These are phyloP conservation scores for Drosophila percnosoma DNA, from an alignment of 2,888 invertebrate species.

Conservation along the genomic window DNA sequence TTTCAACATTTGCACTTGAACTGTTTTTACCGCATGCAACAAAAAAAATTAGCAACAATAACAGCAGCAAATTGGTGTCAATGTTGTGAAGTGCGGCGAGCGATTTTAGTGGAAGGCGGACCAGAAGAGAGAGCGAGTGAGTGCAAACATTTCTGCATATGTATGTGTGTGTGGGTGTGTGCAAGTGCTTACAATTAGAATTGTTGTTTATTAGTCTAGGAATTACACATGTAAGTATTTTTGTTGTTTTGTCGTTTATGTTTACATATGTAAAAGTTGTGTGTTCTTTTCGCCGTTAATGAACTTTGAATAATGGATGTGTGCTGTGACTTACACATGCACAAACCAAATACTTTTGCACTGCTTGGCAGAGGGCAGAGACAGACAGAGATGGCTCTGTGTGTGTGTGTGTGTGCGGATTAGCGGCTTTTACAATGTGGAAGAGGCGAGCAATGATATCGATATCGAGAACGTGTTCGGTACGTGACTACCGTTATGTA, in stretches of 20 bases:
- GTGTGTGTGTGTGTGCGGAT: conserved; percentile 32
- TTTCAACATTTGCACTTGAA: conserved; percentile 58
- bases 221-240: conserved; percentile 57
- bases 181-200: conserved; percentile 63
- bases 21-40: conserved; percentile 52
- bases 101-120: conserved; percentile 7
- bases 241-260: conserved; percentile 24
- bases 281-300: conserved; percentile 45
- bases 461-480: conserved; percentile 49
- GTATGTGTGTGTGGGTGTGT: conserved; percentile 13
- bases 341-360: conserved; percentile 53
- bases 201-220: conserved; percentile 65
- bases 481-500: conserved; percentile 76
- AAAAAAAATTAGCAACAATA: conserved; percentile 49
- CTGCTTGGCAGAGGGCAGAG: conserved; percentile 51
- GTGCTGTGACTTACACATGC: conserved; percentile 31
- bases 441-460: conserved; percentile 44
- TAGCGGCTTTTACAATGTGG: conserved; percentile 39
- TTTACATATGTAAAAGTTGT: conserved; percentile 48
- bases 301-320: conserved; percentile 52
- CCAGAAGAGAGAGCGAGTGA: conserved; percentile 16
- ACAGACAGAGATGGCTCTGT: conserved; percentile 21
- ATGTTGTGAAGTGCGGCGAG: conserved; percentile 53
- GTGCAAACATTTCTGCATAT: conserved; percentile 9
- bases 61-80: conserved; percentile 62